A percentile compares a stretch with the other conserved stretches of the same genome.
Evolutionary conservation across 2,113 vertebrate genomes (phyloP).

Genomic region (Lepisosteus oculatus): DNA sequence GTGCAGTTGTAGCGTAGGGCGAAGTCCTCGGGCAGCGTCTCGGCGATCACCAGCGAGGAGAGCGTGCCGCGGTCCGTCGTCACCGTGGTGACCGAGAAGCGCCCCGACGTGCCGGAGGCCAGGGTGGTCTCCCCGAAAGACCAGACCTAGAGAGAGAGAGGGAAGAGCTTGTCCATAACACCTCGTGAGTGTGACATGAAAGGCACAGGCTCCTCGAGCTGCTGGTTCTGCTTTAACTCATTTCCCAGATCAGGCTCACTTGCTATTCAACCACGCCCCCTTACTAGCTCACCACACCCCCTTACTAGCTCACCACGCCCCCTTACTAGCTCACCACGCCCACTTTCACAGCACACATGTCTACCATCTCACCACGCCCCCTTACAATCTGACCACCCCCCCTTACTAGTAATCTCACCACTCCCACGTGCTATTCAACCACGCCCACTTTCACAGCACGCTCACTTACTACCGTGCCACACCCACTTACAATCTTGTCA

Average conservation of each 20-base stretch:
- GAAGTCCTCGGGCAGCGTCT: conserved; percentile 75
- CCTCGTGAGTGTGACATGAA: background rate
- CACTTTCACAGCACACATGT: too few species aligned
- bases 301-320: conserved; percentile 13
- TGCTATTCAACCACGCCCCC: conserved; percentile 28
- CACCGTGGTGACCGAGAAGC: conserved; percentile 80
- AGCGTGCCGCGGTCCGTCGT: conserved; percentile 65
- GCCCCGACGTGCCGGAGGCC: conserved; percentile 69
- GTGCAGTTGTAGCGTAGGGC: conserved; percentile 82
- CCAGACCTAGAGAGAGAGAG: conserved; percentile 71
- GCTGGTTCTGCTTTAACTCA: background rate
- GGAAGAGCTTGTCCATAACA: background rate
- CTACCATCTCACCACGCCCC: background rate
- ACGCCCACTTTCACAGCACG: background rate
- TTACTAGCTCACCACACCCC: conserved; percentile 17
- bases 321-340: too few species aligned
- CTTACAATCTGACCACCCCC: background rate
- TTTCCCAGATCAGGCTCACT: background rate
- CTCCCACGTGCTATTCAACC: background rate
- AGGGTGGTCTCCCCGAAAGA: conserved; percentile 77
- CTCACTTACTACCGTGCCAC: background rate
- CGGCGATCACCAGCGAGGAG: conserved; percentile 78
- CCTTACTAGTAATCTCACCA: background rate
- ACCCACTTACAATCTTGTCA: conserved; percentile 79
- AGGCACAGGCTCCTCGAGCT: too few species aligned